Evolutionary conservation across 2,113 vertebrate species (phyloP).

Genomic region (Channa maculata): DNA sequence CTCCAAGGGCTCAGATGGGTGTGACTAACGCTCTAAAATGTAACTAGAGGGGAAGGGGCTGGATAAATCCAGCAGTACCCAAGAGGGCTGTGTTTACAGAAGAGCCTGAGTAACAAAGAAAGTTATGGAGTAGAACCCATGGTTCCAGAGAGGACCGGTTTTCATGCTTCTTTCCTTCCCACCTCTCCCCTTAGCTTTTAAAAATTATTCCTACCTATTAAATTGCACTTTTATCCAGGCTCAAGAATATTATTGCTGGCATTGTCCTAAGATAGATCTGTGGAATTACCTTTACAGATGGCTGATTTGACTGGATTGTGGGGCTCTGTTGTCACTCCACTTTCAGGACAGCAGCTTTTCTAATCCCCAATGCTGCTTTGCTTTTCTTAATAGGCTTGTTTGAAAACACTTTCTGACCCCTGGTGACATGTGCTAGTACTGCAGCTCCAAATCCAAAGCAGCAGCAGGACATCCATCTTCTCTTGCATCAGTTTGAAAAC

Average conservation of each 20-base stretch:
- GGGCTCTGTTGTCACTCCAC: background rate
- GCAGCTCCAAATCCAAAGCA: background rate
- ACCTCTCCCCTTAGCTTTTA: background rate
- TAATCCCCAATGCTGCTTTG: background rate
- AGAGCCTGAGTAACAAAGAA: background rate
- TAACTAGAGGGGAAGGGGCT: slow-evolving; percentile 8
- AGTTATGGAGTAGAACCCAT: background rate
- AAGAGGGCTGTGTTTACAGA: slow-evolving; percentile 10
- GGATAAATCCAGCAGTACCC: slow-evolving; percentile 9
- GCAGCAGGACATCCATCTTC: too few species aligned
- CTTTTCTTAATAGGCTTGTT: background rate
- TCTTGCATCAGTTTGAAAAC: background rate
- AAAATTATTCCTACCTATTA: background rate
- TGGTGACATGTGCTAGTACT: slow-evolving; percentile 19
- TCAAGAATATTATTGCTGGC: background rate
- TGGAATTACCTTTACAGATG: background rate
- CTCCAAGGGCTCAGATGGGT: slow-evolving; percentile 13
- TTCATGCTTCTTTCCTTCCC: background rate
- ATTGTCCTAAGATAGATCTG: background rate
- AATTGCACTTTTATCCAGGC: too few species aligned
- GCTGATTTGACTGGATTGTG: background rate
- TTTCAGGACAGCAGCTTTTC: background rate
- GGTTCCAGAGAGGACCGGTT: too few species aligned
- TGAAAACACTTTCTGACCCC: slow-evolving; percentile 44
- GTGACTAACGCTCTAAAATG: slow-evolving; percentile 22